Evolutionary conservation across 1,140 invertebrate species (phyloP), one percentile per base, ranked within the genome.

Genomic region (Diploscapter pachys): DNA sequence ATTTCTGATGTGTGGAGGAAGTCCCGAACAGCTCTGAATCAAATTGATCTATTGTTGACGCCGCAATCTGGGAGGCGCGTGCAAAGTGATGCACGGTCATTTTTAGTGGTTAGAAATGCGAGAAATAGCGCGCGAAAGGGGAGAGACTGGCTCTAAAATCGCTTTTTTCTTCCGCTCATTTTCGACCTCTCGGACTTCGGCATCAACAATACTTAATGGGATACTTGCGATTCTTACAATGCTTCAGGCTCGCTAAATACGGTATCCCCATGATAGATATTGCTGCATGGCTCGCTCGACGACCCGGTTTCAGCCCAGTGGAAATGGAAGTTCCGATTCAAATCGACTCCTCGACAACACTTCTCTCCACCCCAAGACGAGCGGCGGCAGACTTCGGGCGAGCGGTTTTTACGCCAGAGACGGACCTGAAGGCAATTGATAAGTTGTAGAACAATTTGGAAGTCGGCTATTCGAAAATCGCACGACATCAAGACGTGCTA

Each of bases 161-260:
- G 31, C 31, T 31, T 31, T 31, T 31, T 31, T 31, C 31, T 31
- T 31, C 31, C 31, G 31, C 31, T 31, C 31, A 31, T 31, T 31
- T 31, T 31, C 31, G 31, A 31, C 31, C 31, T 31, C 31, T 31
- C 31, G 31, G 31, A 31, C 31, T 31, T 31, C 31, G 31, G 31
- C 31, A 31, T 31, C 31, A 31, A 31, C 31, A 31, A 31, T 31
- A 31, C 31, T 31, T 31, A 31, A 31, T 31, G 31, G 31, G 31
- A 31, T 31, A 31, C 31, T 31, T 31, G 31, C 31, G 31, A 31
- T 31, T 31, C 31, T 31, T 31, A 31, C 31, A 31, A 31, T 31
- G 83, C 68, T 74, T 85, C 83, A 3, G 84, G 83, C 62, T 85
- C 83, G 73, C 81, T 83, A 68, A 86, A 85, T 2, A 83, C 84